These are phyloP conservation scores for Chrysocyon brachyurus DNA, from an alignment of 2,797 vertebrate genomes.

Conservation along the genomic window DNA sequence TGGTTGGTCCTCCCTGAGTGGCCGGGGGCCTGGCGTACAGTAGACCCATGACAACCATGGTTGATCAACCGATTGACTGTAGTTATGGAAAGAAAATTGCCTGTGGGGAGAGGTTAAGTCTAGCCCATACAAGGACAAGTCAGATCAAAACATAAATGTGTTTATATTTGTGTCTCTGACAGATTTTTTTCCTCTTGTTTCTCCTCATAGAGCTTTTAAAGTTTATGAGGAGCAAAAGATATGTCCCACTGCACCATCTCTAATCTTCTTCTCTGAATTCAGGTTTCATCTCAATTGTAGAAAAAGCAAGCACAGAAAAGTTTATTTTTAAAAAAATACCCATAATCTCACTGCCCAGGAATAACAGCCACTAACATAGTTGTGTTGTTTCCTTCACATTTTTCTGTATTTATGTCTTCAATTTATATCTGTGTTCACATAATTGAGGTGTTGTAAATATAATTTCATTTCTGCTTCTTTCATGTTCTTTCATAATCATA, in stretches of 20 bases:
- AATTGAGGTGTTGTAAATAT: neutral
- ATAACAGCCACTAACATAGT: neutral
- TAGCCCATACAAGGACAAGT: neutral
- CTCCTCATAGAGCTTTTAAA: neutral
- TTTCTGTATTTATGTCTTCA: constrained; percentile 18
- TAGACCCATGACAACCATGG: neutral
- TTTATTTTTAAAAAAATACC: constrained; percentile 20
- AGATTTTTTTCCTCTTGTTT: neutral
- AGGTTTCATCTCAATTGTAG: neutral
- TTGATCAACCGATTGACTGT: neutral
- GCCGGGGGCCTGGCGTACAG: neutral
- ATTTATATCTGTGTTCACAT: neutral
- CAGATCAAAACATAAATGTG: neutral
- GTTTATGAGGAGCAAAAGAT: neutral
- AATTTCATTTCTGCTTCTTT: neutral
- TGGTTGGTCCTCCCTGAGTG: fast-evolving
- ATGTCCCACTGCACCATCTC: neutral
- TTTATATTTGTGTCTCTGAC: neutral
- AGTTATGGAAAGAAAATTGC: neutral
- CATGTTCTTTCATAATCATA: constrained; percentile 22
- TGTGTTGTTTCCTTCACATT: neutral
- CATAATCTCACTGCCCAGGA: constrained; percentile 10
- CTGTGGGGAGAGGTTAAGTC: neutral
- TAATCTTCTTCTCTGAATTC: constrained; percentile 33
- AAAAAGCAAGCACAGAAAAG: neutral